These are phyloP conservation scores for Vidua macroura DNA, from an alignment of 2,113 vertebrate genomes.

Conservation along the genomic window DNA sequence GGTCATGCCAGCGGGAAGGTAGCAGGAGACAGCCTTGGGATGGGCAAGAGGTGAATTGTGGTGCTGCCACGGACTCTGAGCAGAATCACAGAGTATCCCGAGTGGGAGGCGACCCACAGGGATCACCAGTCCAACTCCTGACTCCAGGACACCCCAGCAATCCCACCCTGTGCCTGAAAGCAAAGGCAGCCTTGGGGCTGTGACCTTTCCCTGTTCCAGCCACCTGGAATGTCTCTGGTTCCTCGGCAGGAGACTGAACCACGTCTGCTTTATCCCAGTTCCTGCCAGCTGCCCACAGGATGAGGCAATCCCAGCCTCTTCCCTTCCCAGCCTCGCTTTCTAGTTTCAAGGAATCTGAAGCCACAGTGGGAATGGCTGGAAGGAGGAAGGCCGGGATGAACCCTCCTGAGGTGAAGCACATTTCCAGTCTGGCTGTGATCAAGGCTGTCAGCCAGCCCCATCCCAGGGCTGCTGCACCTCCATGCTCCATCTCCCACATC, in stretches of 20 bases:
- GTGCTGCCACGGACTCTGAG: background rate
- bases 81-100: background rate
- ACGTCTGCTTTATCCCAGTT: background rate
- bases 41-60: background rate
- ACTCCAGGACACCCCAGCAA: background rate
- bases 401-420: background rate
- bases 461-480: background rate
- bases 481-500: rapidly evolving
- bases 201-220: background rate
- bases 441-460: background rate
- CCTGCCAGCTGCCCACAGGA: background rate
- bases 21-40: background rate
- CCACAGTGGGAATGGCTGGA: background rate
- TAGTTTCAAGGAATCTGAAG: background rate
- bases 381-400: background rate
- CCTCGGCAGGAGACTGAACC: background rate
- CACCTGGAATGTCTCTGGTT: background rate
- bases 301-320: background rate
- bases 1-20: background rate
- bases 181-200: background rate
- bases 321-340: background rate
- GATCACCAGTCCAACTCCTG: background rate
- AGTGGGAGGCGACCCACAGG: background rate
- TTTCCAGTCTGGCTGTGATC: background rate
- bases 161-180: background rate